Evolutionary conservation across 2,888 invertebrate genomes (phyloP), one percentile per base, ranked within the genome.

Genomic region (Vandiemenella viatica): DNA sequence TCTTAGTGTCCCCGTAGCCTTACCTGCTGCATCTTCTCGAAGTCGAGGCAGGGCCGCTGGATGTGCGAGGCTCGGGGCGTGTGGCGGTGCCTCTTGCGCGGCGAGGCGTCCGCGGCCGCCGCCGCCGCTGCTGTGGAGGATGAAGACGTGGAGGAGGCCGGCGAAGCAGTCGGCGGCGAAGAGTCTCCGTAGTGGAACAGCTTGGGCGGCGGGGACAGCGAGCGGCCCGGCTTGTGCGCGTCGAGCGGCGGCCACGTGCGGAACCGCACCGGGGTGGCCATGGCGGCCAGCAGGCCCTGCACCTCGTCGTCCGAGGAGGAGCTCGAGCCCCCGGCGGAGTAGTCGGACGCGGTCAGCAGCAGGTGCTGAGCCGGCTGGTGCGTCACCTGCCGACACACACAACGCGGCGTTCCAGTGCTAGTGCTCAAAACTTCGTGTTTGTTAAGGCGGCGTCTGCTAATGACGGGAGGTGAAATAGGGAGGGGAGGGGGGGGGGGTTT

Each of bases 21-120:
- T 71, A 89, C 89, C 83, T 89, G 88, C 74, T 91, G 91, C 91
- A 92, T 92, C 74, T 92, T 92, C 69, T 92, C 92, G 67, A 92
- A 91, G 73, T 92, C 91, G 63, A 92, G 78, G 68, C 89, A 90
- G 57, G 92, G 92, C 64, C 91, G 77, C 64, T 83, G 83, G 58
- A 80, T 72, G 67, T 83, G 79, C 48, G 60, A 59, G 42, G 59
- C 59, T 53, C 65, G 62, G 46, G 67, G 65, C 56, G 70, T 68
- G 58, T 73, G 71, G 55, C 75, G 69, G 59, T 80, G 79, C 59
- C 80, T 66, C 61, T 75, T 75, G 51, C 74, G 62, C n/a, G 74
- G 73, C 47, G 73, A 72, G 66, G 79, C 70, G 64, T 66, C 69
- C 63, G 60, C 55, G 51, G 59, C 59, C 49, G 59, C 57, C 53